Evolutionary conservation across 1,140 invertebrate species (phyloP), one percentile per base, ranked within the genome.

Genomic region (Dinoponera quadriceps): DNA sequence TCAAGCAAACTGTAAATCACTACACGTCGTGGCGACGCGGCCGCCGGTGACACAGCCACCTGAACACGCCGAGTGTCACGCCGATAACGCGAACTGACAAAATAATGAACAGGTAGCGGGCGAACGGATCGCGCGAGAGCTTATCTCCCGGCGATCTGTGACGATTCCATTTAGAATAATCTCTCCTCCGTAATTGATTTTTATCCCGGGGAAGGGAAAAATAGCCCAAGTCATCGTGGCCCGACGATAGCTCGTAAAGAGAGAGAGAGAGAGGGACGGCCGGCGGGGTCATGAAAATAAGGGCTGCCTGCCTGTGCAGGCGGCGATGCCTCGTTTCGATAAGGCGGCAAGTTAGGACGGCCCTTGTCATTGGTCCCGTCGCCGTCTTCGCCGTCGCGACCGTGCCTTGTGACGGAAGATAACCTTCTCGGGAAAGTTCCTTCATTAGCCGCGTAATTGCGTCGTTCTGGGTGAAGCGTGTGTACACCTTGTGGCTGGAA

Each of bases 361-460:
- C 29, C 55, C 48, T 63, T 44, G 73, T 85, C 86, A 63, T 78
- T 66, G 77, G 60, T 55, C 55, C 59, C 68, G n/a, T 29, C 49
- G 14, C 20, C 62, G 49, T 44, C 25, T 55, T 60, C 18, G 18
- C 9, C 60, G 66, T 59, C 20, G 27, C 85, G 83, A 55, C 63
- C 85, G 60, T 69, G 68, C 78, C 85, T 75, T 38, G 75, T 66
- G 82, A 33, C 44, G 68, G 71, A 85, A 88, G 87, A 82, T 88
- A 88, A 85, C 86, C 78, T 85, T 77, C 77, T 38, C 54, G 63
- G 49, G 75, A 87, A 88, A 88, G 71, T 88, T 88, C 82, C 72
- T 85, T 88, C 86, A 82, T 88, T 88, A 88, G 66, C 85, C 68
- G 83, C 57, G 49, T 88, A 88, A 88, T 88, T 88, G 86, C 86